phyloP scores from a whole-genome alignment of 2,888 invertebrate genomes.

The Andrena marginata region DNA sequence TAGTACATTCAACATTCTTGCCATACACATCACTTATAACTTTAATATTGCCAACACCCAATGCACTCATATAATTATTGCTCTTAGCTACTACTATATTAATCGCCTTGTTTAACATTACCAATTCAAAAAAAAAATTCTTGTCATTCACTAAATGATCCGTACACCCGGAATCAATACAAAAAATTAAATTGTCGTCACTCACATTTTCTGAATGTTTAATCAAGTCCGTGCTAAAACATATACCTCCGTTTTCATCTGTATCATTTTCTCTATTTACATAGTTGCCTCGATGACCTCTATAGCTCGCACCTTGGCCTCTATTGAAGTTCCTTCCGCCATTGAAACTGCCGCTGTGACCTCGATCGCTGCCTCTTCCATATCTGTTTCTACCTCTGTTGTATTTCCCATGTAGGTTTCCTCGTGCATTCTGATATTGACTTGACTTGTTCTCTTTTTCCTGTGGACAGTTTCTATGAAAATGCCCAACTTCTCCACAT shows the following conservation, averaged over 20 bases:
- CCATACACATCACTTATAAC: background rate
- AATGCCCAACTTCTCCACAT: background rate
- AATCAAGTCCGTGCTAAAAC: background rate
- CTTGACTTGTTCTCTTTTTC: background rate
- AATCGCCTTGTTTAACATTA: conserved; percentile 14
- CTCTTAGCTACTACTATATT: conserved; percentile 25
- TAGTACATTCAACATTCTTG: background rate
- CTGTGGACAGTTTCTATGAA: background rate
- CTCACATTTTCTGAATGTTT: background rate
- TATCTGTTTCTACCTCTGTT: too few relatives aligned
- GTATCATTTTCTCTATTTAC: background rate
- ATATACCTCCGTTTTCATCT: background rate
- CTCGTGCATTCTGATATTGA: background rate
- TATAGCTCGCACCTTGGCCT: too few relatives aligned
- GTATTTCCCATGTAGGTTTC: background rate
- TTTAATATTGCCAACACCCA: conserved; percentile 3
- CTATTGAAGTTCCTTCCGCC: too few relatives aligned
- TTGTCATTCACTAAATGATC: conserved; percentile 28
- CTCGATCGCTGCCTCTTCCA: too few relatives aligned
- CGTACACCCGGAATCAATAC: conserved; percentile 35
- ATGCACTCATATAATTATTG: conserved; percentile 7
- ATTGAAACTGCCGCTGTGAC: too few relatives aligned
- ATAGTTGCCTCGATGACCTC: background rate
- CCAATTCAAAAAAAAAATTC: background rate
- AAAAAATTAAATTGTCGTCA: conserved; percentile 3